Evolutionary conservation across 2,113 vertebrate genomes (phyloP), one percentile per base, ranked within the genome.

Genomic region (Megalops atlanticus): DNA sequence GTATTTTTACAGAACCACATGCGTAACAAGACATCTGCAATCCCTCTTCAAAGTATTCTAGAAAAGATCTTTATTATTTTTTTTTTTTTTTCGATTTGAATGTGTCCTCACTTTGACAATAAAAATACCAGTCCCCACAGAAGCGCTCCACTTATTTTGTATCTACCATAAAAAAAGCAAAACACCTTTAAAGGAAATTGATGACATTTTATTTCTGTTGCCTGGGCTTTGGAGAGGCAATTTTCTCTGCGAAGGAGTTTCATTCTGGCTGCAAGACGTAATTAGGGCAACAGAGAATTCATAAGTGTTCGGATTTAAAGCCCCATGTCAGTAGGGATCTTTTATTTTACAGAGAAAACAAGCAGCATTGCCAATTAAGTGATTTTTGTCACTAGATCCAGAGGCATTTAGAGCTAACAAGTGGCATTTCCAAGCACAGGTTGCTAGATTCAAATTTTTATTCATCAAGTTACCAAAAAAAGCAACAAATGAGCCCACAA

Each of bases 151-250:
- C 58, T 64, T 64, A 64, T 31, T 64, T 64, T 64, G 31, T 64
- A n/a, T 64, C 58, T 27, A n/a, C n/a, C 24, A 64, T 64, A 31
- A 64, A 64, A 52, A n/a, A n/a, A n/a, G n/a, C n/a, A n/a, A n/a
- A n/a, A n/a, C n/a, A 64, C 58, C 58, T 64, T 64, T 64, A 64
- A 64, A 64, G 58, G 58, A 64, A 64, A 64, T 24, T 64, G 58
- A 64, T 64, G 58, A 64, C 58, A 64, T 64, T 64, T 64, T 18
- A 58, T 58, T 58, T 58, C 52, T 58, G 52, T 58, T 58, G 52
- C 21, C 52, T 58, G 52, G 18, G 58, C n/a, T 11, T 31, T 64
- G 24, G 11, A 64, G n/a, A 64, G 31, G 58, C 58, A 64, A 64
- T 64, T 64, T 64, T 64, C 58, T 64, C 24, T 31, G n/a, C 58